Percentiles rank a stretch among this genome's conserved stretches.
Conservation (phyloP, 2,888 invertebrate species). For the Hydrotaea diabolus region DNA sequence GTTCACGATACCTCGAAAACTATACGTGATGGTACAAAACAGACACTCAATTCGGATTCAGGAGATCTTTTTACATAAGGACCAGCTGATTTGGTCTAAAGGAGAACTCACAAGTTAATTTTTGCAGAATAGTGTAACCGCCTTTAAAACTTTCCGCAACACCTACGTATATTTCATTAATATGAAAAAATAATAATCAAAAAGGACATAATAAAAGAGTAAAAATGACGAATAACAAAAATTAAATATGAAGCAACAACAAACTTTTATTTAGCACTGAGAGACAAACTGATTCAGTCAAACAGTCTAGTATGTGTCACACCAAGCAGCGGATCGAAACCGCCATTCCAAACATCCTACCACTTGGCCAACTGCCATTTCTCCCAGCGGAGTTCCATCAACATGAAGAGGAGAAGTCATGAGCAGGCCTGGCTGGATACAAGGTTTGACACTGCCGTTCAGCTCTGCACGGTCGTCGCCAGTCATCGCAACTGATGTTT, state of each 20-base stretch:
- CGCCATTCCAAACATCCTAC: slow-evolving; percentile 9
- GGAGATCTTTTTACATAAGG: too few species aligned
- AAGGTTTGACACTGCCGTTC: neutral
- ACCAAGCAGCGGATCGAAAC: slow-evolving; percentile 8
- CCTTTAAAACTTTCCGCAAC: neutral
- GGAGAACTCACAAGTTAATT: too few species aligned
- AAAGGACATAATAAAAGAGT: slow-evolving; percentile 20
- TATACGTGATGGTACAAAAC: too few species aligned
- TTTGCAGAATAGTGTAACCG: too few species aligned
- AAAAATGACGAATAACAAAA: slow-evolving; percentile 63
- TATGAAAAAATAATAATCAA: slow-evolving; percentile 13
- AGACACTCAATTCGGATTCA: too few species aligned
- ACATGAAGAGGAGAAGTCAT: slow-evolving; percentile 11
- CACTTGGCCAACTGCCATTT: neutral
- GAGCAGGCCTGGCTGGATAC: too few species aligned
- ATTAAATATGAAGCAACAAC: slow-evolving; percentile 62
- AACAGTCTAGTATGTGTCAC: neutral
- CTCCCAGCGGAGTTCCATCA: neutral
- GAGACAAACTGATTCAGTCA: neutral
- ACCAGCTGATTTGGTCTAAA: too few species aligned
- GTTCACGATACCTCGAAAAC: too few species aligned
- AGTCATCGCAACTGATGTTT: neutral
- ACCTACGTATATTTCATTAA: neutral
- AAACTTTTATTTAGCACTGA: neutral
- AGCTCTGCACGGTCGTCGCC: neutral